Evolutionary conservation across 2,113 vertebrate species (phyloP), one percentile per base, ranked within the genome.

Genomic region (Bos indicus): DNA sequence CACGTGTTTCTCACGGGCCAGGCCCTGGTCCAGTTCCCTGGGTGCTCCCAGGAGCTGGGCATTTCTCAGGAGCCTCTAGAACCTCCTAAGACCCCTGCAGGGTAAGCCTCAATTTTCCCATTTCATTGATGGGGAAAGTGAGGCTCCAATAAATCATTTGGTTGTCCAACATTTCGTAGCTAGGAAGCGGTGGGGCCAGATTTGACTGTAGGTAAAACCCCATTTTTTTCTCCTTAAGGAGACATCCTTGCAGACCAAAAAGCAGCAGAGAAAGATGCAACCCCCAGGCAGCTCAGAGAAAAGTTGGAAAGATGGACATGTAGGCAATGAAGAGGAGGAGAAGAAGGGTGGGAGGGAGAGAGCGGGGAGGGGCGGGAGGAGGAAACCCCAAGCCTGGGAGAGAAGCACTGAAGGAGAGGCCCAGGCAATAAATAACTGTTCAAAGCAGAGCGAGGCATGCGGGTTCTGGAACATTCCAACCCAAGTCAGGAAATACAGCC

Each of bases 401-500:
- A 94, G 51, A 86, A 84, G 40, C 1, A 0, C 23, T 57, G 67
- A 89, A 78, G 4, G 48, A 93, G 89, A 90, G 43, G 77, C 71
- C 52, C n/a, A 26, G 51, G 74, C 87, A 64, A 91, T 95, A 80
- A 92, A 84, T 56, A 60, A 85, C 26, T 30, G 26, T 83, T 85
- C 83, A 94, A 54, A 96, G 87, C 57, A 21, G 81, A 95, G 56
- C 0, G 1, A 86, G 43, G 82, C 92, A 36, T 0, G 43, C 30
- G 78, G 88, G 84, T 96, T 93, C 94, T 90, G 95, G 96, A 98
- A 97, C 64, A 94, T 97, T 96, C 95, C 88, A 90, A 85, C 26
- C 4, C 60, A 64, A 4, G 1, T 51, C 6, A 5, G 59, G 96
- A 89, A 96, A 90, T 7, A 4, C 52, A 85, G 74, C 46, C 77